Base-by-base conservation (phyloP, 2,113 vertebrate species). In the Tyrannus savana region DNA sequence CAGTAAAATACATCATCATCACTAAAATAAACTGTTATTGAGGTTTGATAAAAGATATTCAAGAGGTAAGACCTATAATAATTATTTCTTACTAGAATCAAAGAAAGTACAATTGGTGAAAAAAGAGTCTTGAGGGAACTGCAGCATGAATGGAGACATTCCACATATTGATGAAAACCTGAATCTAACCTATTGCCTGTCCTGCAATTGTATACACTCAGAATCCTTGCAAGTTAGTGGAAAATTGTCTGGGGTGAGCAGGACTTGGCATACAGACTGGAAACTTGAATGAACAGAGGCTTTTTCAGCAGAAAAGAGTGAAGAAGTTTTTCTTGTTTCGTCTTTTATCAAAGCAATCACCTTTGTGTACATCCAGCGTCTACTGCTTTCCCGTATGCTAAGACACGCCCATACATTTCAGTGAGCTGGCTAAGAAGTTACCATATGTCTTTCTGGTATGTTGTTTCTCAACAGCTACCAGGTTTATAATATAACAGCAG, bases 241-340 rank as follows among this genome's bases (percentile, higher is more conserved):
- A 55, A 87, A 77, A 50, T 15, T 60, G 47, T 76, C 72, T 78
- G 60, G 23, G 74, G n/a, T 9, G 9, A 92, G 59, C n/a, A 94
- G 66, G 39, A 77, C 86, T 87, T 95, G 80, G 79, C 52, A 85
- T 75, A 53, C 2, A 0, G 30, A 81, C 79, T 64, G 64, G 83
- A 93, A 95, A 90, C 23, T 39, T 62, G 73, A 89, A 92, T 75
- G 90, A 88, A 93, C 55, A 91, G 50, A 78, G 19, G 42, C 49
- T 84, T 87, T 95, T 84, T 90, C 73, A 82, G 60, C 64, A 37
- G 39, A 71, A 84, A 68, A 90, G 10, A 0, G 0, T 50, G 58
- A 73, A 81, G 47, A 76, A 42, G 41, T 60, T 93, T 74, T 81
- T 18, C 35, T 90, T 67, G 37, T 12, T 90, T 91, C 80, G 12